Evolutionary conservation across 2,888 invertebrate genomes (phyloP).

Genomic region (Protonemura montana): DNA sequence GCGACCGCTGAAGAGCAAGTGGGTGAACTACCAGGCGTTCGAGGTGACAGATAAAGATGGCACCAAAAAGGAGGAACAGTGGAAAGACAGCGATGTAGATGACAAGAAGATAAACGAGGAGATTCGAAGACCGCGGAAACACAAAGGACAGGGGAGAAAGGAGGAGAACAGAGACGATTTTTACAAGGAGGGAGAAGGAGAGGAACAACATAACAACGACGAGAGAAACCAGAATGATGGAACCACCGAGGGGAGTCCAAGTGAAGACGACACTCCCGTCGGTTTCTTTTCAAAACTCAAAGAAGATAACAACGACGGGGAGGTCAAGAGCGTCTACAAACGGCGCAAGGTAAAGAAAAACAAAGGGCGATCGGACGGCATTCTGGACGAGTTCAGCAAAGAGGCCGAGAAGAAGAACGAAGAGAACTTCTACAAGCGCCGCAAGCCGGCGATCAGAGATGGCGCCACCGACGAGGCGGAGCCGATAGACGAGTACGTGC

Average conservation of each 20-base stretch:
- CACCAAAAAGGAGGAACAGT: background rate
- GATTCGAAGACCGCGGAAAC: background rate
- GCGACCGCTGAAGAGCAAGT: constrained; percentile 7
- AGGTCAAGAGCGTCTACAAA: background rate
- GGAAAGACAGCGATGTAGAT: background rate
- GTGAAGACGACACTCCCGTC: background rate
- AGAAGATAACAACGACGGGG: background rate
- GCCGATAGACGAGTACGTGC: background rate
- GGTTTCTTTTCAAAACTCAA: background rate
- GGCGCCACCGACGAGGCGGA: background rate
- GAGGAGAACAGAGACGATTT: background rate
- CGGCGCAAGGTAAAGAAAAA: background rate
- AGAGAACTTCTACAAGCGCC: background rate
- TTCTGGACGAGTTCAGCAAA: background rate
- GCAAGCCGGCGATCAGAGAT: background rate
- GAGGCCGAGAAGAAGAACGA: constrained; percentile 22
- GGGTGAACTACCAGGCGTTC: constrained; percentile 1
- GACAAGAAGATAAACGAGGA: background rate
- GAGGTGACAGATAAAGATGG: background rate
- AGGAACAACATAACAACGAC: background rate
- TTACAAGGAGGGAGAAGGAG: background rate
- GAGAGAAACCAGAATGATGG: background rate
- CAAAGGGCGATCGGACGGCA: background rate
- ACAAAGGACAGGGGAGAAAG: background rate
- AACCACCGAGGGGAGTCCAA: background rate